A percentile compares a stretch with the other conserved stretches of the same genome.
Conservation (phyloP, 2,888 invertebrate genomes). For the Phyllotreta striolata region DNA sequence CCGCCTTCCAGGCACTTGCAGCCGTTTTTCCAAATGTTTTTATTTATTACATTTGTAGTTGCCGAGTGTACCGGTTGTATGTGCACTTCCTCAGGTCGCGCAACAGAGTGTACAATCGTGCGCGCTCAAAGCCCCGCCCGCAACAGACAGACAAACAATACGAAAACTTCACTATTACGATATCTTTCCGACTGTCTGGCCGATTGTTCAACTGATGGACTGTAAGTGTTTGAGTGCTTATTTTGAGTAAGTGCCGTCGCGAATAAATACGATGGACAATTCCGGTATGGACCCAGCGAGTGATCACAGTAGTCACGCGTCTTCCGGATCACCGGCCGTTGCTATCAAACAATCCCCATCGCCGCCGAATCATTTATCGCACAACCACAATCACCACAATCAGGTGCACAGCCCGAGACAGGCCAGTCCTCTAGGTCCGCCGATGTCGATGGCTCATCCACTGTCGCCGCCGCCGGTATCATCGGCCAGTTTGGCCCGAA, state of each 20-base stretch:
- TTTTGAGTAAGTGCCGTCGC: constrained; percentile 26
- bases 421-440: constrained; percentile 62
- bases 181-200: constrained; percentile 60
- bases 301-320: constrained; percentile 67
- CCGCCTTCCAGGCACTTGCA: constrained; percentile 57
- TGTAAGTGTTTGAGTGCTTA: constrained; percentile 37
- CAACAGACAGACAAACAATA: constrained; percentile 58
- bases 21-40: constrained; percentile 68
- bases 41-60: constrained; percentile 78
- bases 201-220: constrained; percentile 46
- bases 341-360: constrained; percentile 60
- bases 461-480: constrained; percentile 72
- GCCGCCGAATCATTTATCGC: constrained; percentile 56
- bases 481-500: constrained; percentile 70
- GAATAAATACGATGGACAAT: constrained; percentile 62
- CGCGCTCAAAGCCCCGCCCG: constrained; percentile 49
- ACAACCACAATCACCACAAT: constrained; percentile 56
- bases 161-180: constrained; percentile 57
- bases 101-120: constrained; percentile 50
- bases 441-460: constrained; percentile 68
- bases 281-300: constrained; percentile 68
- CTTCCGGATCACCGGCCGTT: constrained; percentile 63
- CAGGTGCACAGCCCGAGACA: constrained; percentile 62
- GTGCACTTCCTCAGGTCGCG: constrained; percentile 52
- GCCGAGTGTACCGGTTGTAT: constrained; percentile 72